phyloP scores from a whole-genome alignment of 2,888 invertebrate genomes.

The Phengaris alcon region DNA sequence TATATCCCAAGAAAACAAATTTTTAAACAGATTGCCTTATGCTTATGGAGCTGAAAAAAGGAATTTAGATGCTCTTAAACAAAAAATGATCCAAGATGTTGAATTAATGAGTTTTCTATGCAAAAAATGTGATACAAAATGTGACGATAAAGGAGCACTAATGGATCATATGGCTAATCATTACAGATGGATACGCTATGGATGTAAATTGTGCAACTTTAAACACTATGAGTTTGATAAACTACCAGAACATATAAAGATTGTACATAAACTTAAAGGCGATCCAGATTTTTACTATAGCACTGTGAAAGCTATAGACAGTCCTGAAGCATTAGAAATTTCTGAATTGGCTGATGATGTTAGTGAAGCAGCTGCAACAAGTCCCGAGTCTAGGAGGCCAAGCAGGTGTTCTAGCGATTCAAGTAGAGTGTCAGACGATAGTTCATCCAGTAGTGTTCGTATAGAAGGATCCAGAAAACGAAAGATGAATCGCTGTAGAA shows the following conservation, averaged over 20 bases:
- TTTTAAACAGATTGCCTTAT: slow-evolving; percentile 53
- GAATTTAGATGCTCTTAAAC: slow-evolving; percentile 61
- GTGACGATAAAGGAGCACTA: slow-evolving; percentile 71
- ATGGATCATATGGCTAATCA: slow-evolving; percentile 82
- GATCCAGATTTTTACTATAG: slow-evolving; percentile 74
- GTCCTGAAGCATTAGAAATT: slow-evolving; percentile 60
- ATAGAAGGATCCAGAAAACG: slow-evolving; percentile 61
- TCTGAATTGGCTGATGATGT: slow-evolving; percentile 51
- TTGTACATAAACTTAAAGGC: slow-evolving; percentile 80
- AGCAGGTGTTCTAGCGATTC: slow-evolving; percentile 73
- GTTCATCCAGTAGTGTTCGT: slow-evolving; percentile 61
- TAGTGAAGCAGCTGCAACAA: slow-evolving; percentile 52
- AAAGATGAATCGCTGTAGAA: slow-evolving; percentile 53
- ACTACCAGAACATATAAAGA: slow-evolving; percentile 82
- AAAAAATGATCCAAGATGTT: slow-evolving; percentile 61
- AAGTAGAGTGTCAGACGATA: slow-evolving; percentile 69
- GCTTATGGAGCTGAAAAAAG: slow-evolving; percentile 63
- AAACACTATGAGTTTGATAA: slow-evolving; percentile 83
- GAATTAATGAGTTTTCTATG: slow-evolving; percentile 68
- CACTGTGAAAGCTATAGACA: slow-evolving; percentile 70
- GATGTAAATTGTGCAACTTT: slow-evolving; percentile 86
- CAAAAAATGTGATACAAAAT: slow-evolving; percentile 74
- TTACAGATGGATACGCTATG: slow-evolving; percentile 85
- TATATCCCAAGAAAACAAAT: slow-evolving; percentile 37
- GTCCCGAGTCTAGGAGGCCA: slow-evolving; percentile 61